phyloP scores from a whole-genome alignment of 2,888 invertebrate genomes.

The Synanthedon andrenaeformis region DNA sequence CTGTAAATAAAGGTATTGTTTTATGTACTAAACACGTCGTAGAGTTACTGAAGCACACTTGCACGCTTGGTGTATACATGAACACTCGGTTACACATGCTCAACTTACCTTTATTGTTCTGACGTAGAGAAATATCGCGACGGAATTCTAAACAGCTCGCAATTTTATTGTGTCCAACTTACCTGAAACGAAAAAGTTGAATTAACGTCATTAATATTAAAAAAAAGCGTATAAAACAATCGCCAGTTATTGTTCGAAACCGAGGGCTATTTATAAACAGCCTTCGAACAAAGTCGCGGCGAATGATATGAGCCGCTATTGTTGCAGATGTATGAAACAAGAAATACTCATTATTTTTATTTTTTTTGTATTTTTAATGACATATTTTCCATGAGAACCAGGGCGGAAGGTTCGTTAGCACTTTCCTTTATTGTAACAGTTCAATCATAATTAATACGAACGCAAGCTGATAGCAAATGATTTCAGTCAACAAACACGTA shows the following conservation, averaged over 20 bases:
- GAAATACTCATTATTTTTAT: conserved; percentile 10
- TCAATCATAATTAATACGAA: no score
- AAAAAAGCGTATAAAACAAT: conserved; percentile 29
- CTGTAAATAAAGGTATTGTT: conserved; percentile 5
- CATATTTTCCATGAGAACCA: background rate
- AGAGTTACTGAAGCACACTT: conserved; percentile 2
- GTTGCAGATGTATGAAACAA: conserved; percentile 11
- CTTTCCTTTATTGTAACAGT: background rate
- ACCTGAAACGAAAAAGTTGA: conserved; percentile 46
- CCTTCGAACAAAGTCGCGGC: conserved; percentile 13
- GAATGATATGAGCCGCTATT: conserved; percentile 11
- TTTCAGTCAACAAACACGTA: background rate
- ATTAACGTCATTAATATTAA: conserved; percentile 35
- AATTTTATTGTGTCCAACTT: conserved; percentile 43
- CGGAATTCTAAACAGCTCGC: conserved; percentile 30
- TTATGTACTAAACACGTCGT: conserved; percentile 5
- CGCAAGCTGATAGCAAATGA: no score
- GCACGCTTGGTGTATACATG: background rate
- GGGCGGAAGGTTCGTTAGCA: background rate
- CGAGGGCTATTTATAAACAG: conserved; percentile 31
- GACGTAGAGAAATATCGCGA: conserved; percentile 18
- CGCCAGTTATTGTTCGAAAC: conserved; percentile 25
- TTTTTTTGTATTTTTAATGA: background rate
- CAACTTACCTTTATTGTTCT: conserved; percentile 23
- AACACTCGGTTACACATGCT: conserved; percentile 4